Base-by-base conservation (phyloP, 1,140 invertebrate genomes). In the Littorina saxatilis region DNA sequence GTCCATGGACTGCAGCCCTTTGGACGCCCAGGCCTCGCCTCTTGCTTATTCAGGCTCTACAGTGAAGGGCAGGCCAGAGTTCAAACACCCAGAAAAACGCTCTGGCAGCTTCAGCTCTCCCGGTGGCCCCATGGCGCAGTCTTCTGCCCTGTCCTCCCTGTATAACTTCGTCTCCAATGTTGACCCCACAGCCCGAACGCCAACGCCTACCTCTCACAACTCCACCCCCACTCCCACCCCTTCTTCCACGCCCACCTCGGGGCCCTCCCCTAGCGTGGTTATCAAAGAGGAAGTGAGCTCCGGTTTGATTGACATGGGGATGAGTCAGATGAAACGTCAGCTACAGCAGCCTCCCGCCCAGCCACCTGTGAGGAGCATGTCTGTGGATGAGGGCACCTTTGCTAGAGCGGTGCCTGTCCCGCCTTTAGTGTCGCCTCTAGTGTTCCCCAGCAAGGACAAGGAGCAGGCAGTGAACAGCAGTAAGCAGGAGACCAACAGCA, bases 81-180 rank as follows among this genome's bases (percentile, higher is more conserved):
- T 78, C 39, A 78, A 78, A 39, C 58, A 39, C 27, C 76, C 76
- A 43, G 55, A 78, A 7, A 78, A 78, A 29, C 32, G 76, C 23
- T 61, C 55, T 3, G 40, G 58, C 76, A 78, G 76, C 20, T 43
- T 61, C 55, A 63, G 61, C 32, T 35, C 27, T 72, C 37, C 32
- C 50, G 5, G 52, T 4, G 37, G 50, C 13, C 0, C 23, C 15
- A 4, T 35, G 7, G n/a, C 52, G 37, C n/a, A 20, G 5, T 17
- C 47, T 7, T 74, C 72, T 9, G 80, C 82, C 32, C 39, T 83
- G 79, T 83, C 82, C 50, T 81, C 61, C 39, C 77, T 83, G 4
- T 78, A 80, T 29, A 79, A 83, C 63, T 47, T 83, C 27, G 82
- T 83, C 4, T 80, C 79, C 55, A 79, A 80, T 37, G 79, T 83